Evolutionary conservation across 2,113 vertebrate species (phyloP).

Genomic region (Brachyistius frenatus): DNA sequence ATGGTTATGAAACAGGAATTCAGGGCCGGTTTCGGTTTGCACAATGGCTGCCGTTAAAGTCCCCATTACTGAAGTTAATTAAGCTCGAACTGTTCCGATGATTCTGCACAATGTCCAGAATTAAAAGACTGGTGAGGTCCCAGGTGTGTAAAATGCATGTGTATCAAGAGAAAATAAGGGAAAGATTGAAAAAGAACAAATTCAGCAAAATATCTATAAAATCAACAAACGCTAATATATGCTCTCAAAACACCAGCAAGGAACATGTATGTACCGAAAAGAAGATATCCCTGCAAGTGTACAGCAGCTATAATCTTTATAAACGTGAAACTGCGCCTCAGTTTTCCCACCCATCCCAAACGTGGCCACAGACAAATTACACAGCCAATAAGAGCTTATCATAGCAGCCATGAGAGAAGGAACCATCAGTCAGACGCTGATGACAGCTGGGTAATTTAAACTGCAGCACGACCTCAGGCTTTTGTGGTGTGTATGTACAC

Average conservation of each 20-base stretch:
- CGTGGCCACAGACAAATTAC: slow-evolving; percentile 54
- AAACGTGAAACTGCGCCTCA: slow-evolving; percentile 31
- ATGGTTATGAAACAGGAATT: slow-evolving; percentile 31
- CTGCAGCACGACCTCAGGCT: slow-evolving; percentile 53
- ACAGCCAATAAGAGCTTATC: slow-evolving; percentile 69
- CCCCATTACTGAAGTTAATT: slow-evolving; percentile 53
- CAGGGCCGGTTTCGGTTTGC: slow-evolving; percentile 29
- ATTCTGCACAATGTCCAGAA: slow-evolving; percentile 28
- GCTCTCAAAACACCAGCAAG: not conserved
- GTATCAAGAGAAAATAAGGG: slow-evolving; percentile 2
- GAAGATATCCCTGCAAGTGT: slow-evolving; percentile 37
- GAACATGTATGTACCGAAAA: slow-evolving; percentile 19
- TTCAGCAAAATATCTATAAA: not conserved
- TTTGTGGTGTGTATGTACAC: not conserved
- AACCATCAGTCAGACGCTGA: slow-evolving; percentile 70
- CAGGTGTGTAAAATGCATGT: slow-evolving; percentile 23
- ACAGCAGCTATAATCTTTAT: slow-evolving; percentile 29
- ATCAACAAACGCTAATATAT: not conserved
- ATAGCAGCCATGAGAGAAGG: slow-evolving; percentile 58
- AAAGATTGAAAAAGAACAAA: not conserved
- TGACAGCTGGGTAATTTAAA: slow-evolving; percentile 74
- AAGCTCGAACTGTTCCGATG: slow-evolving; percentile 40
- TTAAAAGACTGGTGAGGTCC: slow-evolving; percentile 21
- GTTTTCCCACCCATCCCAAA: slow-evolving; percentile 54
- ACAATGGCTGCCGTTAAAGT: slow-evolving; percentile 39